A percentile compares a stretch with the other conserved stretches of the same genome.
Evolutionary conservation across 2,888 invertebrate species (phyloP).

Genomic region (Taphrorychus bicolor): DNA sequence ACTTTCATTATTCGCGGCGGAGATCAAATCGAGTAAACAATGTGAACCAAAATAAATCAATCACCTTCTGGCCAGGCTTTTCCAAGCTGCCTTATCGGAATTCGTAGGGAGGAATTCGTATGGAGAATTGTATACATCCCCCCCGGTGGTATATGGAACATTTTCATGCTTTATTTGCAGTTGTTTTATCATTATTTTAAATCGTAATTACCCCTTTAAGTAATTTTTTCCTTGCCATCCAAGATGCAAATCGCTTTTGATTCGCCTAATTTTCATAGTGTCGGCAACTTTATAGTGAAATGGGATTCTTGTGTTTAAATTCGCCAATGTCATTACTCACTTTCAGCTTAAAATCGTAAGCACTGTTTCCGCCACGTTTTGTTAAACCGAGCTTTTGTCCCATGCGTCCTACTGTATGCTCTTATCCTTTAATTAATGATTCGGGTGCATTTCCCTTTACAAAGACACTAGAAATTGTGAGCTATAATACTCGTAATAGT

Average conservation of each 20-base stretch:
- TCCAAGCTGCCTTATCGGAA: background rate
- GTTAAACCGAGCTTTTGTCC: background rate
- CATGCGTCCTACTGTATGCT: background rate
- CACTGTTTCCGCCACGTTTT: background rate
- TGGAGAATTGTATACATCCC: background rate
- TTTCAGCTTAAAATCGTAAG: background rate
- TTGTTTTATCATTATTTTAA: no score
- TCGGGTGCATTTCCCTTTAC: background rate
- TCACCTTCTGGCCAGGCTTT: conserved; percentile 6
- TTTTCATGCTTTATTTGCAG: no score
- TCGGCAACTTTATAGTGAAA: background rate
- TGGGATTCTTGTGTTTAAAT: background rate
- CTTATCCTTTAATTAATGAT: background rate
- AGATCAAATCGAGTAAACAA: conserved; percentile 7
- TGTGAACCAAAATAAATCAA: conserved; percentile 10
- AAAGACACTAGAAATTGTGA: no score
- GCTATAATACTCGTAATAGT: no score
- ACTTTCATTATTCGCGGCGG: conserved; percentile 7
- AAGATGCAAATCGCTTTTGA: no score
- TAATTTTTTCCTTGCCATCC: no score
- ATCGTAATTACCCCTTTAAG: no score
- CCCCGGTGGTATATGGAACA: no score
- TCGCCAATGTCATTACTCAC: background rate
- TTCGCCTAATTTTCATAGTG: no score
- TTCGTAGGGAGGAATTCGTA: background rate